Evolutionary conservation across 2,797 vertebrate species (phyloP).

Genomic region (Huso huso): DNA sequence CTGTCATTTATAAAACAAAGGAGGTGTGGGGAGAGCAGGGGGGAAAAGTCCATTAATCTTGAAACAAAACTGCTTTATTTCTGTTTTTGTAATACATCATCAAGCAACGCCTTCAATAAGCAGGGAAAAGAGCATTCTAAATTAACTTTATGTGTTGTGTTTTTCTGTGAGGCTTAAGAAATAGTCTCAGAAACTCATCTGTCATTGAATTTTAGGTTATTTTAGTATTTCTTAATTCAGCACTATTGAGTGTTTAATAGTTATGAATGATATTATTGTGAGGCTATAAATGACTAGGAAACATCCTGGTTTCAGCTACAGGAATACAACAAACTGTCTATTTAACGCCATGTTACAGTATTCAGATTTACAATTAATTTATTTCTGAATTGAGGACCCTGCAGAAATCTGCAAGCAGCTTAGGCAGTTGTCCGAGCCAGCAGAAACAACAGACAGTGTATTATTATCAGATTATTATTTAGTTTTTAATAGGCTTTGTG

Average conservation of each 20-base stretch:
- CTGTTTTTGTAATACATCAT: background rate
- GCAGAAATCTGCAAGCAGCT: background rate
- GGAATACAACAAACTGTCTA: no score
- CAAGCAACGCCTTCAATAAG: conserved; percentile 11
- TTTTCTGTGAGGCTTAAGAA: no score
- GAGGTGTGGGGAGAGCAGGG: background rate
- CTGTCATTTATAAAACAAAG: conserved; percentile 7
- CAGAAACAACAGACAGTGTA: background rate
- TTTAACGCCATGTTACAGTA: no score
- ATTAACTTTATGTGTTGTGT: no score
- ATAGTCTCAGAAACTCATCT: background rate
- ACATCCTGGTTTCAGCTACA: no score
- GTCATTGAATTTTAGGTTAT: background rate
- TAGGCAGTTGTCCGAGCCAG: background rate
- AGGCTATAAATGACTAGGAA: no score
- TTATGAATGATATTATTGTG: no score
- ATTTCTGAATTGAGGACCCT: background rate
- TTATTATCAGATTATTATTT: conserved; percentile 1
- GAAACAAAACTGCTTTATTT: conserved; percentile 6
- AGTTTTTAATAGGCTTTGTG: background rate
- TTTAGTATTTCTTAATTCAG: background rate
- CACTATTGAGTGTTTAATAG: background rate
- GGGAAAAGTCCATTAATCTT: background rate
- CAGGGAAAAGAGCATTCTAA: no score
- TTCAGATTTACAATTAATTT: background rate